These are phyloP conservation scores for Drosophila acutilabella DNA, from an alignment of 2,888 invertebrate species.

Conservation along the genomic window DNA sequence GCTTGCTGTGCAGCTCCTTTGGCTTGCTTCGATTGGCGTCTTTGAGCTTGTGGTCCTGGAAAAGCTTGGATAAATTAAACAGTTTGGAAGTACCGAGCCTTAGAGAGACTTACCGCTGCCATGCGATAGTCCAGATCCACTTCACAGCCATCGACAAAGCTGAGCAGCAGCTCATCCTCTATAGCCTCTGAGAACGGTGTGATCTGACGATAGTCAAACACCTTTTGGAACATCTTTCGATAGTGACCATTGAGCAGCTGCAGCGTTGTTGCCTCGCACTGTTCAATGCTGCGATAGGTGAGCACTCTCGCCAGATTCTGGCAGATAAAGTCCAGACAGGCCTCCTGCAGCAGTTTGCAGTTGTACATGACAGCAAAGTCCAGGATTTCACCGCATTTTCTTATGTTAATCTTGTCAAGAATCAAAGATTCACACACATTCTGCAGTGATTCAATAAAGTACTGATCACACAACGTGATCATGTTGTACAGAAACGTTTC, in stretches of 20 bases:
- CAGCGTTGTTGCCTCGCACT: slow-evolving; percentile 87
- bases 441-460: slow-evolving; percentile 90
- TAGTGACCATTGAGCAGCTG: slow-evolving; percentile 89
- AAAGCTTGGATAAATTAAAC: background rate
- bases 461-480: slow-evolving; percentile 92
- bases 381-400: slow-evolving; percentile 91
- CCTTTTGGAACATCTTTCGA: slow-evolving; percentile 86
- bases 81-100: background rate
- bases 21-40: slow-evolving; percentile 65
- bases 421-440: slow-evolving; percentile 90
- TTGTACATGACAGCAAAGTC: slow-evolving; percentile 92
- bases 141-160: slow-evolving; percentile 85
- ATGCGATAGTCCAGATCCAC: slow-evolving; percentile 86
- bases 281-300: slow-evolving; percentile 89
- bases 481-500: slow-evolving; percentile 90
- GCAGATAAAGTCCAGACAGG: slow-evolving; percentile 91
- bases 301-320: slow-evolving; percentile 90
- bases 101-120: slow-evolving; percentile 60
- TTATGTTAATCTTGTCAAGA: slow-evolving; percentile 88
- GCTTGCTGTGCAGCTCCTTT: slow-evolving; percentile 69
- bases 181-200: slow-evolving; percentile 89
- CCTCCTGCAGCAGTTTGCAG: slow-evolving; percentile 89
- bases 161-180: slow-evolving; percentile 86
- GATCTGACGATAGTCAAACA: slow-evolving; percentile 88
- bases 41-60: slow-evolving; percentile 52